These are phyloP conservation scores for Leuciscus waleckii DNA, from an alignment of 2,797 vertebrate species.

Conservation along the genomic window DNA sequence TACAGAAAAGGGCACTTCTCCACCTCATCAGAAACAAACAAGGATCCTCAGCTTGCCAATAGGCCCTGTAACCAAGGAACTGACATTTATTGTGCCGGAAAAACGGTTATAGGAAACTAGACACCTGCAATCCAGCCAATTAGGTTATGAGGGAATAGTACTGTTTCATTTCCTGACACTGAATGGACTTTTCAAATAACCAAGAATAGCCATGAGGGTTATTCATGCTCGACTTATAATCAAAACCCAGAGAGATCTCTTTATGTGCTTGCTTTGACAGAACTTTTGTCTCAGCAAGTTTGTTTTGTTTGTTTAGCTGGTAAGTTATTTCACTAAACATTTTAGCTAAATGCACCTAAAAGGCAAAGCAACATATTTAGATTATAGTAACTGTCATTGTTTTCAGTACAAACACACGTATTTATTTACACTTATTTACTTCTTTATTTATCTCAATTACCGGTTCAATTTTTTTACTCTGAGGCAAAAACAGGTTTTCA, in stretches of 20 bases:
- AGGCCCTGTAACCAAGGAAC: conserved; percentile 57
- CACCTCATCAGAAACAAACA: conserved; percentile 65
- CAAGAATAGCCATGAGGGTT: conserved; percentile 55
- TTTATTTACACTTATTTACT: not conserved
- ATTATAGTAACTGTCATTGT: not conserved
- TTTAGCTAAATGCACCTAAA: not conserved
- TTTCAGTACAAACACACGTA: not conserved
- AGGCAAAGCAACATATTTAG: not conserved
- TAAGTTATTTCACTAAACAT: conserved; percentile 8
- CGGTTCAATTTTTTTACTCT: not conserved
- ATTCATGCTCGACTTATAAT: conserved; percentile 51
- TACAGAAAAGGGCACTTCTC: conserved; percentile 69
- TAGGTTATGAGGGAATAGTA: conserved; percentile 65
- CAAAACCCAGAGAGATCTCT: conserved; percentile 47
- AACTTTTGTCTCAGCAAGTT: not conserved
- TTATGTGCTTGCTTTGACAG: conserved; percentile 20
- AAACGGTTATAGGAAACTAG: conserved; percentile 75
- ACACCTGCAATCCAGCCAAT: conserved; percentile 66
- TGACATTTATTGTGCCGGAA: conserved; percentile 64
- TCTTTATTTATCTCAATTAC: not conserved
- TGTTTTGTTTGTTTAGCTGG: conserved; percentile 27
- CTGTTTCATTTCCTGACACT: conserved; percentile 71
- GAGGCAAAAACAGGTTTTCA: not conserved
- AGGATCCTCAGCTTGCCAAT: conserved; percentile 52
- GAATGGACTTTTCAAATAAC: conserved; percentile 65